Evolutionary conservation across 2,888 invertebrate genomes (phyloP).

Genomic region (Drosophila meridionalis): DNA sequence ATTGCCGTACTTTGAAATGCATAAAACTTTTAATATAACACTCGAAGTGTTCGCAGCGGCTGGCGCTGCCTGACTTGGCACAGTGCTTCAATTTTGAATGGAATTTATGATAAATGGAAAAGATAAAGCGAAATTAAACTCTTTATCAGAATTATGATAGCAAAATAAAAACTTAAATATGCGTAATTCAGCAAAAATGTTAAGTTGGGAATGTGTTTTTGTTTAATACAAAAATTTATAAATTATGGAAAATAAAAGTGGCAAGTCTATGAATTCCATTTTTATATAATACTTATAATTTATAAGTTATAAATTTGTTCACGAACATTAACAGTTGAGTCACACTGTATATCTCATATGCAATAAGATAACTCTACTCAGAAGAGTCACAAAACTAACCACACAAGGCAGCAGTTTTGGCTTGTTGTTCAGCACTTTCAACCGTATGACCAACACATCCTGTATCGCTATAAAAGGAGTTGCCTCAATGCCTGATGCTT

Average conservation of each 20-base stretch:
- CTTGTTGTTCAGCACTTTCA: neutral
- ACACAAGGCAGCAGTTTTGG: neutral
- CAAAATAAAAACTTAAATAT: neutral
- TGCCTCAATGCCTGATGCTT: slow-evolving; percentile 34
- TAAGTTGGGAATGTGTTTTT: neutral
- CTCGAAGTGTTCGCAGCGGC: slow-evolving; percentile 17
- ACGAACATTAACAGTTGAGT: too few relatives aligned
- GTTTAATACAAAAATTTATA: neutral
- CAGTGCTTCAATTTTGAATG: neutral
- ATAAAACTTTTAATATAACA: slow-evolving; percentile 35
- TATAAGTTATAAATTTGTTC: neutral
- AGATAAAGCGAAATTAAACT: neutral
- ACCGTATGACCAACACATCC: neutral
- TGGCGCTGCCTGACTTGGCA: slow-evolving; percentile 2
- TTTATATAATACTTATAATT: neutral
- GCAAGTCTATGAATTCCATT: too few relatives aligned
- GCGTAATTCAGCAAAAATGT: neutral
- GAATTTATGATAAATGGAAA: neutral
- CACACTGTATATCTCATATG: neutral
- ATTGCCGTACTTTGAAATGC: slow-evolving; percentile 22
- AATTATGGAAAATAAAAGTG: neutral
- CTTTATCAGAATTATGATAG: neutral
- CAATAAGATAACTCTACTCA: neutral
- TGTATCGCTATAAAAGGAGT: neutral
- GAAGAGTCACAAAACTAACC: neutral